Evolutionary conservation across 2,797 vertebrate genomes (phyloP), one percentile per base, ranked within the genome.

Genomic region (Pseudotriccus pelzelni): DNA sequence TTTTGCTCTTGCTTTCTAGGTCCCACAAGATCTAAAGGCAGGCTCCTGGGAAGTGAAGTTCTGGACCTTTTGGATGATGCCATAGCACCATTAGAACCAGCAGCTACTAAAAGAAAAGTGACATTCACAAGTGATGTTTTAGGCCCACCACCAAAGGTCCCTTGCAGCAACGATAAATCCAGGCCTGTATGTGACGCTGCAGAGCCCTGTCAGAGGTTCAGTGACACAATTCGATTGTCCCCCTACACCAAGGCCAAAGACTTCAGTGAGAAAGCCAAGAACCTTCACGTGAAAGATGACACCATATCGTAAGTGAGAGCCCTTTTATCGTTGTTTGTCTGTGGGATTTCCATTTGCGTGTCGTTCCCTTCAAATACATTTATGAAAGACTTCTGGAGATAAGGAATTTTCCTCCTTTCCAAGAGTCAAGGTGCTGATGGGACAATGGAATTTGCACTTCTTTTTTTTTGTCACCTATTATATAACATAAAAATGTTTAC

Each of bases 1-100:
- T 84, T 88, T 80, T 92, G 18, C 59, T 94, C 50, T 96, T 89
- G 25, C 55, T 64, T 85, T 14, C 44, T 94, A 99, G 99, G 98
- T 97, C 97, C 98, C 9, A 90, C 93, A 30, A 97, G 95, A 94
- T 96, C 87, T 50, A 88, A 64, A 75, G 10, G 21, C 75, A 92
- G 9, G 10, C 39, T 90, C 36, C 89, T 67, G 41, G 64, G 37
- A 9, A 95, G 92, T 24, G 97, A 98, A 52, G 53, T 97, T 80
- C 78, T 98, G 90, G 93, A 68, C 16, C 96, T 96, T 96, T 82
- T 98, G 91, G 88, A 98, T 28, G 75, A 34, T 34, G 44, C 69
- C 4, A 0, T 89, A 34, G 80, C 90, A 64, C 73, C 79, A 7
- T 89, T 97, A 44, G 67, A 97, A 52, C 83, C 66, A 64, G 82